Conservation (phyloP, 2,797 vertebrate genomes). For the Rachycentron canadum region DNA sequence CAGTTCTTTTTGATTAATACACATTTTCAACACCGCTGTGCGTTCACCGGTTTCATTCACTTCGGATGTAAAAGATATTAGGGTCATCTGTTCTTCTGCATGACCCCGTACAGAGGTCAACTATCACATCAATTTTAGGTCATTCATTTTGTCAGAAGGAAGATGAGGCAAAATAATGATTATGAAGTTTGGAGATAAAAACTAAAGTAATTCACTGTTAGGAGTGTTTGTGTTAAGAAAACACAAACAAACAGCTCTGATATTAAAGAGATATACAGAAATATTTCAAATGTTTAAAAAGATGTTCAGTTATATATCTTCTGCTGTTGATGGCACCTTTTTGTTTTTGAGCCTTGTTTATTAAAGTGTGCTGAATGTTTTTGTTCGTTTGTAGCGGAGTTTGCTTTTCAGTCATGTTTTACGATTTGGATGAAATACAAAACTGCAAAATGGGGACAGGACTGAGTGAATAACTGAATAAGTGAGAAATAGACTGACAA, state of each 20-base stretch:
- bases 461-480: background rate
- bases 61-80: background rate
- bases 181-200: background rate
- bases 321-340: background rate
- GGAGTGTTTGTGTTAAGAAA: conserved; percentile 9
- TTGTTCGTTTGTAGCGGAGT: background rate
- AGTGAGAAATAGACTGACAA: background rate
- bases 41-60: conserved; percentile 2
- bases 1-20: background rate
- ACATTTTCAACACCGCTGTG: background rate
- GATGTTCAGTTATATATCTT: background rate
- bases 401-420: background rate
- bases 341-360: conserved; percentile 25
- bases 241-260: background rate
- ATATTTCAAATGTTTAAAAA: conserved; percentile 5
- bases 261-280: background rate
- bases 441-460: background rate
- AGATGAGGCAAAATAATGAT: background rate
- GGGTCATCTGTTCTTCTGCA: background rate
- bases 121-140: background rate
- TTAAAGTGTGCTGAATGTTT: conserved; percentile 24
- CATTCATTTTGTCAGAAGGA: conserved; percentile 10
- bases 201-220: background rate
- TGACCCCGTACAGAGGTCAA: background rate
- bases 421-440: background rate